Evolutionary conservation across 35 echinoderm and acorn worm species (phyloP).

Genomic region (Ophioderma brevispina): DNA sequence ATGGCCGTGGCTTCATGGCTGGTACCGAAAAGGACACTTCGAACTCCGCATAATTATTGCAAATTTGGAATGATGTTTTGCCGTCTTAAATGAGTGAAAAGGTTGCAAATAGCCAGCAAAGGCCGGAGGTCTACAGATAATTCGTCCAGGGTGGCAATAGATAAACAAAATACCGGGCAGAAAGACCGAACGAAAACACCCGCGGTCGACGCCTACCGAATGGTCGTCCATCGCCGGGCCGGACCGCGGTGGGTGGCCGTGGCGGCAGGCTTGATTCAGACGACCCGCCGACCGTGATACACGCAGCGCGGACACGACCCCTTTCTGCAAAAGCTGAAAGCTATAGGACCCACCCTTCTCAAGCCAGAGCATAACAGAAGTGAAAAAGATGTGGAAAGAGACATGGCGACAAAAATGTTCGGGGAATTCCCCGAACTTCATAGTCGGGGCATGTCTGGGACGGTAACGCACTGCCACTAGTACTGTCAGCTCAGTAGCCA

Average conservation of each 20-base stretch:
- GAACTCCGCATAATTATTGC: not conserved
- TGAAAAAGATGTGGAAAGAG: not conserved
- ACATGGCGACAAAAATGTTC: not conserved
- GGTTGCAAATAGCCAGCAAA: not conserved
- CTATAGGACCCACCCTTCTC: not conserved
- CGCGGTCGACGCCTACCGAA: conserved; percentile 38
- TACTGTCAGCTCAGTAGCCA: not conserved
- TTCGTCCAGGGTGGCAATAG: conserved; percentile 7
- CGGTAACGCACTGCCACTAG: not conserved
- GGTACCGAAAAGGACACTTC: not conserved
- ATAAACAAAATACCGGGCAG: not conserved
- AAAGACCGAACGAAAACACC: conserved; percentile 5
- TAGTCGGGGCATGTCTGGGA: no score
- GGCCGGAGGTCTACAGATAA: not conserved
- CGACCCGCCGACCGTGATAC: not conserved
- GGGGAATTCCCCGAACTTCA: not conserved
- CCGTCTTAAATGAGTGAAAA: conserved; percentile 6
- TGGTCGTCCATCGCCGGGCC: conserved; percentile 21
- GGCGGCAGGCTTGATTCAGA: conserved; percentile 11
- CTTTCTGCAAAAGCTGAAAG: not conserved
- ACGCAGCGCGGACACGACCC: not conserved
- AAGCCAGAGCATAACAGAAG: not conserved
- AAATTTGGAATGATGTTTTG: not conserved
- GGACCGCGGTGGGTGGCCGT: conserved; percentile 13
- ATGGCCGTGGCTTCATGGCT: not conserved